A percentile compares a stretch with the other conserved stretches of the same genome.
Conservation (phyloP, 2,797 vertebrate species). For the Zalophus californianus region DNA sequence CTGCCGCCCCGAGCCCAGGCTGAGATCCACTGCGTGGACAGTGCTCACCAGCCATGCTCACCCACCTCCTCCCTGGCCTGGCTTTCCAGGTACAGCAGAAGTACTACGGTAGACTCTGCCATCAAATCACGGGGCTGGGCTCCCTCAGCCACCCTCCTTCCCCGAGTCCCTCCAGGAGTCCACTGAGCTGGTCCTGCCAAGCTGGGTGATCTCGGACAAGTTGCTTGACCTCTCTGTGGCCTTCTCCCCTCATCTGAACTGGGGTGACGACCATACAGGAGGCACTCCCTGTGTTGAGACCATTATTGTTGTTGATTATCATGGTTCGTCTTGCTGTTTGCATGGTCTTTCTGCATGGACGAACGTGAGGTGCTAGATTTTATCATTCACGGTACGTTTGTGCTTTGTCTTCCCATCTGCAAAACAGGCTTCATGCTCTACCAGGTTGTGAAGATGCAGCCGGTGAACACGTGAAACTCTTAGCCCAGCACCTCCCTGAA, state of each 20-base stretch:
- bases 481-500: rapidly evolving
- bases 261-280: not conserved
- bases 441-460: not conserved
- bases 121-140: not conserved
- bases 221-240: not conserved
- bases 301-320: too few relatives aligned
- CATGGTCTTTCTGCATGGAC: not conserved
- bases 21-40: not conserved
- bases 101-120: rapidly evolving
- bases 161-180: not conserved
- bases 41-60: not conserved
- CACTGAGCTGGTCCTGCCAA: not conserved
- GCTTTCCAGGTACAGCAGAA: too few relatives aligned
- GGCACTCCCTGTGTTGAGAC: not conserved
- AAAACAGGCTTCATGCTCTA: not conserved
- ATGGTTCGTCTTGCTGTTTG: not conserved
- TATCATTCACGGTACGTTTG: not conserved
- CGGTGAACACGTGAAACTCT: rapidly evolving
- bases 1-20: not conserved
- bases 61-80: not conserved
- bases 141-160: not conserved
- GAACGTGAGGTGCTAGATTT: not conserved
- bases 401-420: not conserved
- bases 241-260: not conserved
- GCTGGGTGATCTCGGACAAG: not conserved